These are phyloP conservation scores for Amblyteles armatorius DNA, from an alignment of 2,888 invertebrate genomes.

Conservation along the genomic window DNA sequence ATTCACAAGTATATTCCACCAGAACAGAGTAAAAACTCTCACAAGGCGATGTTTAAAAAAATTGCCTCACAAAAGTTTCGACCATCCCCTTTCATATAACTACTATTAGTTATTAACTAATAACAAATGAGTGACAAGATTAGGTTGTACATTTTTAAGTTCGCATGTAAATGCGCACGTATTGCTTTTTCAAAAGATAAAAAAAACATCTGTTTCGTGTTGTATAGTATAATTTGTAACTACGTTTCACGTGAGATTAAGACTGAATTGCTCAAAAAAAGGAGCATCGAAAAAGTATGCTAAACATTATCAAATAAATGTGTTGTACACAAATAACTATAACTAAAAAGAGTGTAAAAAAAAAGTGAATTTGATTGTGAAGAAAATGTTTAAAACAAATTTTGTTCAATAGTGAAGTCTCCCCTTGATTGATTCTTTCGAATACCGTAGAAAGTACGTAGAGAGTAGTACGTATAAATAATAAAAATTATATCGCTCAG, in stretches of 20 bases:
- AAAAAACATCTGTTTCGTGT: background rate
- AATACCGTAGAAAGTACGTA: slow-evolving; percentile 15
- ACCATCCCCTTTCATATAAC: background rate
- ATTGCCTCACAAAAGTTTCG: background rate
- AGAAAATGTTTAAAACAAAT: slow-evolving; percentile 18
- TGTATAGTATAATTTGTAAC: background rate
- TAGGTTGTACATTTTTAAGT: background rate
- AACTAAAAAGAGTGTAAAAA: slow-evolving; percentile 7
- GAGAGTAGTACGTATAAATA: slow-evolving; percentile 52
- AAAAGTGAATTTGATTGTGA: background rate
- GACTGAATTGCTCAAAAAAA: slow-evolving; percentile 4
- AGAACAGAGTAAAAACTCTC: background rate
- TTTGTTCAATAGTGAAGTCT: slow-evolving; percentile 23
- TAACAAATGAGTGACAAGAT: background rate
- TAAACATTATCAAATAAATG: background rate
- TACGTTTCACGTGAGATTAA: background rate
- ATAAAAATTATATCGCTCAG: slow-evolving; percentile 34
- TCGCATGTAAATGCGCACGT: background rate
- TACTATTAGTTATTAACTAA: background rate
- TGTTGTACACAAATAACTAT: background rate
- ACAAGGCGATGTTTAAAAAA: background rate
- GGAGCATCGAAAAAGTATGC: background rate
- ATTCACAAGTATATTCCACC: background rate
- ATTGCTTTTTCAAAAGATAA: background rate
- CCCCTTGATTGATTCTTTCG: slow-evolving; percentile 16